Base-by-base conservation (phyloP, 2,888 invertebrate species). In the Alitta virens region DNA sequence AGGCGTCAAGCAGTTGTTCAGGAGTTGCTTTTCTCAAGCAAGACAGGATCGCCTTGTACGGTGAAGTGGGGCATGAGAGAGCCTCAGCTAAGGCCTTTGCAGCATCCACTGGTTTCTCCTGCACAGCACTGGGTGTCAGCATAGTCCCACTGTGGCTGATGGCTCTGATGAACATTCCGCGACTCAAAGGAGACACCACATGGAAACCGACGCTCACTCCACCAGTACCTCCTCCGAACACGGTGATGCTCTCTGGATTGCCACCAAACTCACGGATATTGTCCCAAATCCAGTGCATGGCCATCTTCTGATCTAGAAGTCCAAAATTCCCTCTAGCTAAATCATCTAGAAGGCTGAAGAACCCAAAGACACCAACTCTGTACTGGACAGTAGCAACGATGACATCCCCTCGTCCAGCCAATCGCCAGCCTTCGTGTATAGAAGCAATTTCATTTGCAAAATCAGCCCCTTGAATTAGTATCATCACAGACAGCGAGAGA, bases 261-360 rank as follows among this genome's bases (percentile, higher is more conserved):
- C 64, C 64, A 7, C 64, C 64, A 23, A 62, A 64, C 26, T 57
- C 64, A 2, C 56, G 43, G 24, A 64, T 54, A 27, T 64, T 64
- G 23, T 64, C 64, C 64, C 64, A 64, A n/a, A 64, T 57, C 64
- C 64, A 64, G 52, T 62, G 64, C 23, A 64, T 52, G 24, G 62
- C 64, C 14, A 62, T 50, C 18, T 55, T 50, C 38, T 56, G 71
- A 63, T 55, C 60, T 58, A 27, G 59, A 50, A 56, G 46, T 27
- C 38, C 57, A 56, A 49, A 46, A 26, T 64, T 62, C 9, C 58
- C 62, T 16, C 24, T 23, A 2, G 60, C 60, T 14, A 33, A 27
- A 1, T 46, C n/a, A 12, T 40, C 54, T 5, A 43, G 12, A 18
- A 54, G 25, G 27, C 54, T 54, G 43, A 60, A 46, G 21, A 38